Conservation (phyloP, 2,797 vertebrate genomes). For the Betta splendens region DNA sequence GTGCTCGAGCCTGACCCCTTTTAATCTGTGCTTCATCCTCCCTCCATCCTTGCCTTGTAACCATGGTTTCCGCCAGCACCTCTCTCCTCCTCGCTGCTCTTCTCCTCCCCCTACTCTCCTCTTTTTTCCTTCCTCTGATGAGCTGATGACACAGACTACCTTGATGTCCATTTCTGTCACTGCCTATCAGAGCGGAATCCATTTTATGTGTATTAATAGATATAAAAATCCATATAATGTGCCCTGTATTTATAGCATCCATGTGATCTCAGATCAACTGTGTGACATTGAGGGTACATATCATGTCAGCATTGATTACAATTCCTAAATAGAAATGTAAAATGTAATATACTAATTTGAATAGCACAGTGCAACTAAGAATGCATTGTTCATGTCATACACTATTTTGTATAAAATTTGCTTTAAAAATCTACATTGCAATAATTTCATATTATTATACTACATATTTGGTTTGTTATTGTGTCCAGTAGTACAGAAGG, state of each 20-base stretch:
- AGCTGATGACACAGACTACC: conserved; percentile 60
- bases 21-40: conserved; percentile 4
- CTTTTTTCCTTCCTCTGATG: conserved; percentile 44
- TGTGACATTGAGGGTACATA: neutral
- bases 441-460: too few relatives aligned
- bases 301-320: conserved; percentile 1
- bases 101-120: conserved; percentile 59
- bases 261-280: neutral
- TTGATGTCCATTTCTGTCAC: conserved; percentile 49
- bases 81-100: conserved; percentile 39
- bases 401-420: neutral
- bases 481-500: too few relatives aligned
- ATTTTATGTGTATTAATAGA: conserved; percentile 1
- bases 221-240: neutral
- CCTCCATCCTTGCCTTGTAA: conserved; percentile 59
- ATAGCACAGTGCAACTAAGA: neutral
- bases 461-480: too few relatives aligned
- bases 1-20: conserved; percentile 12
- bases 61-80: conserved; percentile 69
- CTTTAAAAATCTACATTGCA: neutral
- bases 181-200: conserved; percentile 28
- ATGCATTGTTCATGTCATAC: neutral
- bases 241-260: neutral
- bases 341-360: neutral
- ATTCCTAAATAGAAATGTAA: conserved; percentile 2